Conservation (phyloP, 1,140 invertebrate species). For the Rhagoletis pomonella region DNA sequence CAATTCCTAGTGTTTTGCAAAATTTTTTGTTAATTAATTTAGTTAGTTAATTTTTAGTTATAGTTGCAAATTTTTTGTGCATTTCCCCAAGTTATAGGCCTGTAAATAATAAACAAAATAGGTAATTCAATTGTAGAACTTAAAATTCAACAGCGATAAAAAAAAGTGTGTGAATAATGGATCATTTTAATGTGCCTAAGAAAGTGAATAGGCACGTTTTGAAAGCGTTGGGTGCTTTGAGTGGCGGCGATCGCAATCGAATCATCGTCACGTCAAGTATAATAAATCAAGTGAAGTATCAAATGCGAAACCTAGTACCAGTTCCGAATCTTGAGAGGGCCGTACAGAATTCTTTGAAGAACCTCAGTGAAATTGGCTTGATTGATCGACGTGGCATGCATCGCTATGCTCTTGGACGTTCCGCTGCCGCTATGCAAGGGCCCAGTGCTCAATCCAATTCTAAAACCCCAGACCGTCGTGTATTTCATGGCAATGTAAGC, state of each 20-base stretch:
- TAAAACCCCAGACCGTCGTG: background rate
- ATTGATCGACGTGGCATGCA: conserved; percentile 5
- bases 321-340: conserved; percentile 11
- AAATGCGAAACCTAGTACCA: conserved; percentile 49
- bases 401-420: conserved; percentile 40
- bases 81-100: background rate
- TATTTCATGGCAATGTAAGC: conserved; percentile 47
- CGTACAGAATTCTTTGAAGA: conserved; percentile 58
- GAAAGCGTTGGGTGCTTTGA: conserved; percentile 57
- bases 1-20: background rate
- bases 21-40: conserved; percentile 20
- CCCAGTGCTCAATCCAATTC: background rate
- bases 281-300: conserved; percentile 53
- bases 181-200: conserved; percentile 52
- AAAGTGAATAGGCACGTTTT: conserved; percentile 60
- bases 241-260: background rate
- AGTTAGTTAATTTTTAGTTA: background rate
- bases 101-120: conserved; percentile 9
- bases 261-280: background rate
- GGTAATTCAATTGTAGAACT: background rate
- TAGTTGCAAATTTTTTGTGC: conserved; percentile 46
- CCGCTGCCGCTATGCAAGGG: background rate
- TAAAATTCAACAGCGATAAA: background rate
- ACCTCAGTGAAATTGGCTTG: conserved; percentile 56
- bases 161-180: conserved; percentile 57